Conservation (phyloP, 2,797 vertebrate genomes). For the Podarcis siculus region DNA sequence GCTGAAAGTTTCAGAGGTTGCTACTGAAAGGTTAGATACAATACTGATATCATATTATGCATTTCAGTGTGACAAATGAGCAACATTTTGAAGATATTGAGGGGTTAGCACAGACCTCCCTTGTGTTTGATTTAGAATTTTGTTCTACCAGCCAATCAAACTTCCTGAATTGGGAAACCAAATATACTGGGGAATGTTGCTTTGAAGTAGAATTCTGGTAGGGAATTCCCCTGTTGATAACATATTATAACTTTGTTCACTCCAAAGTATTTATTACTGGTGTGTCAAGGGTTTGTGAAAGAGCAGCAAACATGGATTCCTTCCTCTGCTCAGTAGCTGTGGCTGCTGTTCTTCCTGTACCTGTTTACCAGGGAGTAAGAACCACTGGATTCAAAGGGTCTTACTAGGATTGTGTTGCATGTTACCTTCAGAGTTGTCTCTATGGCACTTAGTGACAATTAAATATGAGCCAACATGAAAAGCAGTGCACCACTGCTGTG, state of each 20-base stretch:
- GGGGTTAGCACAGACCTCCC: not conserved
- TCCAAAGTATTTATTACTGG: not conserved
- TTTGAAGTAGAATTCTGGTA: not conserved
- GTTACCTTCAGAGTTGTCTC: not conserved
- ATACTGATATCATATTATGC: not conserved
- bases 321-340: no score
- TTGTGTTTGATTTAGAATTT: not conserved
- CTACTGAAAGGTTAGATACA: not conserved
- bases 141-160: not conserved
- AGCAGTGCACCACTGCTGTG: not conserved
- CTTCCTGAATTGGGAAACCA: not conserved
- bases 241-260: not conserved
- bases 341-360: not conserved
- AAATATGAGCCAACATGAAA: not conserved
- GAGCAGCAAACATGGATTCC: not conserved
- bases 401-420: not conserved
- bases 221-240: not conserved
- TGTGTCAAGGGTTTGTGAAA: not conserved
- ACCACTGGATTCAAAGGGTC: not conserved
- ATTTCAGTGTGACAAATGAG: not conserved
- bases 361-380: not conserved
- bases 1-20: not conserved
- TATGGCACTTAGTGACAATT: not conserved
- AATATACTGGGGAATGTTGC: not conserved
- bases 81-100: not conserved